Evolutionary conservation across 92 coral and sea anemone species (phyloP).

Genomic region (Palythoa grandiflora): DNA sequence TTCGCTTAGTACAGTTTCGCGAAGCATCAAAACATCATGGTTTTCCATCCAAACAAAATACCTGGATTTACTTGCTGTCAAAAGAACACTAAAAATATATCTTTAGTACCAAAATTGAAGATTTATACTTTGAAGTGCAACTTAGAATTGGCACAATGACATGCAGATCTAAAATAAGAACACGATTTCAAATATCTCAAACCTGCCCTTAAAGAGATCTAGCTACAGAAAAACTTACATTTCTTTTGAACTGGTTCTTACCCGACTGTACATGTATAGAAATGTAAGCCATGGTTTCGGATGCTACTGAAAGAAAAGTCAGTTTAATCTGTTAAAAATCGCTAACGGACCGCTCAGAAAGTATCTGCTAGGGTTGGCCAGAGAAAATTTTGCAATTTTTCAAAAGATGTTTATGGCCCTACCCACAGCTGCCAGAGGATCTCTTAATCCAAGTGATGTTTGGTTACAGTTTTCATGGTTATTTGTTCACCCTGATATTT

Average conservation of each 20-base stretch:
- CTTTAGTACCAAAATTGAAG: conserved; percentile 34
- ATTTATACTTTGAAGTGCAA: conserved; percentile 37
- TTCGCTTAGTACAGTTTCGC: neutral
- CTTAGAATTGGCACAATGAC: conserved; percentile 52
- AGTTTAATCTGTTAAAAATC: neutral
- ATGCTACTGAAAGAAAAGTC: neutral
- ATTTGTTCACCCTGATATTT: too few relatives aligned
- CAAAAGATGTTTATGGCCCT: too few relatives aligned
- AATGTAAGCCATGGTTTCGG: neutral
- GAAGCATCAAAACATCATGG: conserved; percentile 15
- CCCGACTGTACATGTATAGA: neutral
- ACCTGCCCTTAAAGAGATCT: neutral
- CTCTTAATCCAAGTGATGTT: too few relatives aligned
- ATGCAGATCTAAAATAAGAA: conserved; percentile 54
- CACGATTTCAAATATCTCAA: conserved; percentile 25
- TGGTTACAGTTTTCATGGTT: too few relatives aligned
- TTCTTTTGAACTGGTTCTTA: conserved; percentile 16
- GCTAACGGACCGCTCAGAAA: neutral
- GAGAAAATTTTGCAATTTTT: too few relatives aligned
- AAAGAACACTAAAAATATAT: conserved; percentile 25
- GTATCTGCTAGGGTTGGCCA: too few relatives aligned
- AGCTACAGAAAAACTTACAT: neutral
- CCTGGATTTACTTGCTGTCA: conserved; percentile 26
- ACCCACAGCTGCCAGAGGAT: too few relatives aligned
- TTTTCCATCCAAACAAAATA: conserved; percentile 40